These are phyloP conservation scores for Zygaena filipendulae DNA, from an alignment of 2,888 invertebrate genomes.

Conservation along the genomic window DNA sequence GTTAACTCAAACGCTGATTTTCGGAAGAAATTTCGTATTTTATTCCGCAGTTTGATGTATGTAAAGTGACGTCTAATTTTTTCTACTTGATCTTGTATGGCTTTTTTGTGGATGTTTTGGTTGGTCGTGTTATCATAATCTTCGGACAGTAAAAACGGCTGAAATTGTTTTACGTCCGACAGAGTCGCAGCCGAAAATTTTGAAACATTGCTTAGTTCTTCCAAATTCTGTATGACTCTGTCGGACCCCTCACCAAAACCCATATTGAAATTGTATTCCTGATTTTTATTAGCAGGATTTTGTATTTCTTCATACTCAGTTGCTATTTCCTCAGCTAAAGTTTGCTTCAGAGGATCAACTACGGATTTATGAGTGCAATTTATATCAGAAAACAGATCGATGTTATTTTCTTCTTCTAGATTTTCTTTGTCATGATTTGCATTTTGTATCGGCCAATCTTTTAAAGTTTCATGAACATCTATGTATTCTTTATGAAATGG, in stretches of 20 bases:
- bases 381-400: constrained; percentile 27
- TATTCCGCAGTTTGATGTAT: constrained; percentile 36
- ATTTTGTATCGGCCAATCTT: constrained; percentile 41
- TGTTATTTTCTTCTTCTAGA: constrained; percentile 18
- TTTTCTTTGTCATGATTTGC: constrained; percentile 13
- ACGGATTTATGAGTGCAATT: constrained; percentile 11
- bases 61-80: constrained; percentile 27
- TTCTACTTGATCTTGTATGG: constrained; percentile 24
- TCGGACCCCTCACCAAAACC: constrained; percentile 70
- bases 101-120: constrained; percentile 14
- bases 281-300: constrained; percentile 23
- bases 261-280: constrained; percentile 55
- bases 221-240: constrained; percentile 64
- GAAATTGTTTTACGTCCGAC: constrained; percentile 68
- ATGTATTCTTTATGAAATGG: constrained; percentile 45
- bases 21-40: constrained; percentile 43
- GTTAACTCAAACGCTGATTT: constrained; percentile 34
- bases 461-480: constrained; percentile 30
- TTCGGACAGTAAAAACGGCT: constrained; percentile 56
- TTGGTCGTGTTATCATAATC: constrained; percentile 22
- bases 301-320: constrained; percentile 25
- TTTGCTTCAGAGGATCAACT: constrained; percentile 29
- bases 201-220: constrained; percentile 38
- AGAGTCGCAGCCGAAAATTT: constrained; percentile 68
- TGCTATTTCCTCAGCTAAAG: constrained; percentile 44